Conservation (phyloP, 2,797 vertebrate species). For the Gymnothorax javanicus region DNA sequence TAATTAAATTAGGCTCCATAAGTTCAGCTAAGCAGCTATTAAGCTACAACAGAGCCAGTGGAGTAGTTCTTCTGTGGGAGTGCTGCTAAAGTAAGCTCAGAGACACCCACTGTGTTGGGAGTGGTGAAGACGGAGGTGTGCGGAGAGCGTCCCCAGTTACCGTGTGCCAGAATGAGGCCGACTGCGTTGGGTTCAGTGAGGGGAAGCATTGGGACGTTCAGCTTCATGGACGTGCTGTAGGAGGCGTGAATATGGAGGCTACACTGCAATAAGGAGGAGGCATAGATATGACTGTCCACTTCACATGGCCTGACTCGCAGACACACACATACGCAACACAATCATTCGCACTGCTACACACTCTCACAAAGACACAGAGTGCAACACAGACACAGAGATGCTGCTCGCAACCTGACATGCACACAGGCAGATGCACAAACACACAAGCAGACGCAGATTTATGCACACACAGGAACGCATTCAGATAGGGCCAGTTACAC, state of each 20-base stretch:
- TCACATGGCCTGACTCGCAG: background rate
- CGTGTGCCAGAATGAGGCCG: slow-evolving; percentile 90
- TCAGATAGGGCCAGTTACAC: too few species aligned
- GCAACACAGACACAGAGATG: too few species aligned
- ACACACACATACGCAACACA: background rate
- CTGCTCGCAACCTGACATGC: background rate
- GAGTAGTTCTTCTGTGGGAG: background rate
- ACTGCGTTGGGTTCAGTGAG: slow-evolving; percentile 90
- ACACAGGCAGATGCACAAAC: background rate
- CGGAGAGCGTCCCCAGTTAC: slow-evolving; percentile 62
- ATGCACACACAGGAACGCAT: background rate
- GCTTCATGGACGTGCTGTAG: slow-evolving; percentile 85
- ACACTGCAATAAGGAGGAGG: slow-evolving; percentile 73
- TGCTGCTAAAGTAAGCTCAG: background rate
- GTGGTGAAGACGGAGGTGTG: background rate
- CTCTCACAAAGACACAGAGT: background rate
- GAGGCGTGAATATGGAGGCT: slow-evolving; percentile 91
- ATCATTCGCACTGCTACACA: background rate
- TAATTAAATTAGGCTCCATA: background rate
- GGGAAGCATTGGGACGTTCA: slow-evolving; percentile 87
- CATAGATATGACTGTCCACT: slow-evolving; percentile 19
- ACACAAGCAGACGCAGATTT: slow-evolving; percentile 11
- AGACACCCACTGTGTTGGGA: background rate
- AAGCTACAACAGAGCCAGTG: background rate
- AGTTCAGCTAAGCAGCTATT: background rate